Evolutionary conservation across 2,113 vertebrate species (phyloP), one percentile per base, ranked within the genome.

Genomic region (Corythoichthys intestinalis): DNA sequence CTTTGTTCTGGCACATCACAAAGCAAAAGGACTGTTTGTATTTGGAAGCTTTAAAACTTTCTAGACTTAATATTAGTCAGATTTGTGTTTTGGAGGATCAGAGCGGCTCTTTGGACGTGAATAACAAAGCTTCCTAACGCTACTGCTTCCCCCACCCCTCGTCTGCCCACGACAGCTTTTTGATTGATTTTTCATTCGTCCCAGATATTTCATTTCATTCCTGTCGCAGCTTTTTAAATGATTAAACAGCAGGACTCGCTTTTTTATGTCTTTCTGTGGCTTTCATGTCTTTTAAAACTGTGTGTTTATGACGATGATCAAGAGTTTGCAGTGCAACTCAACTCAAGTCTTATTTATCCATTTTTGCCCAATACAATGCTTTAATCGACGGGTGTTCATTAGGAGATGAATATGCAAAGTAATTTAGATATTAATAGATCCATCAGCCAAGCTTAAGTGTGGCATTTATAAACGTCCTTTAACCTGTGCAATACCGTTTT

Each of bases 381-480:
- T 84, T 85, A 86, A 91, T 90, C 88, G 83, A 87, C 89, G 73
- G 82, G 52, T 39, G 67, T 78, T 87, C 81, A 85, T 89, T 89
- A 91, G 78, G 64, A 84, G 85, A 74, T 62, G 64, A 83, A 79
- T 17, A 5, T 7, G 74, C 74, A 83, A 90, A 81, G 89, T 89
- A 76, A 87, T 89, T 88, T 86, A 80, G 83, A 85, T 90, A 91
- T 90, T 89, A 90, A 91, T 90, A 90, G 83, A 85, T 84, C 85
- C 70, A 85, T 85, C 67, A 86, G 69, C 71, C 59, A 5, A 72
- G 75, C 77, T 87, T 77, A 83, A 82, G 72, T 77, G 72, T 83
- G 86, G 87, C 85, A 86, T 88, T 91, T 88, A 88, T 86, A 74
- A 86, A 82, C 83, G 70, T 78, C 70, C 69, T 73, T 70, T 79